Evolutionary conservation across 92 coral and sea anemone genomes (phyloP).

Genomic region (Scolanthus callimorphus): DNA sequence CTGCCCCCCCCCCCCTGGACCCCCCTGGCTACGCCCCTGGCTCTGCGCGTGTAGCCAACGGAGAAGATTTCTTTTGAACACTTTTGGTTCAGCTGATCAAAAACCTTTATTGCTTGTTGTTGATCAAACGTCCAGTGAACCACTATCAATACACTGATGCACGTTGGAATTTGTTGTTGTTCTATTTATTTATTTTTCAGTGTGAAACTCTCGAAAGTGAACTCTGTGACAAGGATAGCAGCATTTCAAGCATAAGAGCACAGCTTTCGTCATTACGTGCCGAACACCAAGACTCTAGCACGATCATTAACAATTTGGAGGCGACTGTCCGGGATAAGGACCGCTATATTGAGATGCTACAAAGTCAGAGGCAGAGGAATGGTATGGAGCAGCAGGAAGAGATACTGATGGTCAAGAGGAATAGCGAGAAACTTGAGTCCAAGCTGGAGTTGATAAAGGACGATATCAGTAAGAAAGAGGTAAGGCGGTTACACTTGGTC

Average conservation of each 20-base stretch:
- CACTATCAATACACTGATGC: no score
- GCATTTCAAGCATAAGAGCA: constrained; percentile 54
- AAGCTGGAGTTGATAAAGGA: constrained; percentile 57
- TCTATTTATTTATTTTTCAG: constrained; percentile 23
- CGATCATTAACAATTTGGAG: constrained; percentile 73
- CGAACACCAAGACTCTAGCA: constrained; percentile 68
- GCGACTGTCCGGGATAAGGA: constrained; percentile 87
- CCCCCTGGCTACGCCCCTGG: no score
- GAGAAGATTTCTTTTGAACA: no score
- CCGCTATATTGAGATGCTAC: constrained; percentile 70
- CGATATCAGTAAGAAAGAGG: constrained; percentile 54
- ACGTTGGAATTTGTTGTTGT: no score
- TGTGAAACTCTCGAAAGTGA: constrained; percentile 84
- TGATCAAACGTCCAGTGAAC: background rate
- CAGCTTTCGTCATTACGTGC: constrained; percentile 72
- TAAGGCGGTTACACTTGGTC: no score
- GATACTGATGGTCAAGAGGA: constrained; percentile 43
- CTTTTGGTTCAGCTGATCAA: no score
- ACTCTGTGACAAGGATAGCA: constrained; percentile 61
- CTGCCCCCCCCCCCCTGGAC: no score
- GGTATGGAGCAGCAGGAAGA: constrained; percentile 71
- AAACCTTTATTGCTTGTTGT: background rate
- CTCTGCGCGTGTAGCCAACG: no score
- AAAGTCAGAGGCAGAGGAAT: constrained; percentile 65
- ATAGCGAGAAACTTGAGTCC: constrained; percentile 71